These are phyloP conservation scores for Orussus abietinus DNA, from an alignment of 1,140 invertebrate species.

Conservation along the genomic window DNA sequence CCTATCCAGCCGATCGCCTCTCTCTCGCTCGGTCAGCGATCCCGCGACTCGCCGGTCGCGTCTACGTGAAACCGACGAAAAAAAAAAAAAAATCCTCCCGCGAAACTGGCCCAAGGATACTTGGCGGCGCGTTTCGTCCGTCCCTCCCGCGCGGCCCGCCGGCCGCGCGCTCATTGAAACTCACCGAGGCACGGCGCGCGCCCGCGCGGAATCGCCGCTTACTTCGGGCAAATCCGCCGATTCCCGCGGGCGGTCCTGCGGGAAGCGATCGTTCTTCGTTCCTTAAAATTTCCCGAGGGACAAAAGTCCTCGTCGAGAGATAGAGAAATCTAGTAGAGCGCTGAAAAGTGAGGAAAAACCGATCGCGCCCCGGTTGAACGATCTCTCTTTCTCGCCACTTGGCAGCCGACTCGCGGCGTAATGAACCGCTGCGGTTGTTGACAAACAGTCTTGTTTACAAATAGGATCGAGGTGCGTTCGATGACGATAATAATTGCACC, in stretches of 20 bases:
- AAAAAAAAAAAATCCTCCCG: slow-evolving; percentile 2
- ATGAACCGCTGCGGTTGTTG: too few species aligned
- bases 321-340: too few species aligned
- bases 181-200: too few species aligned
- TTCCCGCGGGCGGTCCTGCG: neutral
- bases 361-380: neutral
- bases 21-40: slow-evolving; percentile 2
- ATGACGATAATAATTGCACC: neutral
- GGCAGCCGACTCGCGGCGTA: neutral
- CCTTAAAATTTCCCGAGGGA: too few species aligned
- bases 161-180: too few species aligned
- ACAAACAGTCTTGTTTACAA: slow-evolving; percentile 10
- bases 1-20: neutral
- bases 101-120: slow-evolving; percentile 1
- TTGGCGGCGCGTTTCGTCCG: too few species aligned
- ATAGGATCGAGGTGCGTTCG: slow-evolving; percentile 1
- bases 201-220: neutral
- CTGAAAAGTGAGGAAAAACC: too few species aligned
- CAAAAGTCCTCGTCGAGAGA: too few species aligned
- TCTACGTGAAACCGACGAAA: neutral
- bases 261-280: too few species aligned
- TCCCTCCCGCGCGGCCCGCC: too few species aligned
- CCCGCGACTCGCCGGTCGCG: neutral
- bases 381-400: neutral
- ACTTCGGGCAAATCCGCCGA: neutral